phyloP scores from a whole-genome alignment of 2,888 invertebrate species.

The Dromius quadrimaculatus region DNA sequence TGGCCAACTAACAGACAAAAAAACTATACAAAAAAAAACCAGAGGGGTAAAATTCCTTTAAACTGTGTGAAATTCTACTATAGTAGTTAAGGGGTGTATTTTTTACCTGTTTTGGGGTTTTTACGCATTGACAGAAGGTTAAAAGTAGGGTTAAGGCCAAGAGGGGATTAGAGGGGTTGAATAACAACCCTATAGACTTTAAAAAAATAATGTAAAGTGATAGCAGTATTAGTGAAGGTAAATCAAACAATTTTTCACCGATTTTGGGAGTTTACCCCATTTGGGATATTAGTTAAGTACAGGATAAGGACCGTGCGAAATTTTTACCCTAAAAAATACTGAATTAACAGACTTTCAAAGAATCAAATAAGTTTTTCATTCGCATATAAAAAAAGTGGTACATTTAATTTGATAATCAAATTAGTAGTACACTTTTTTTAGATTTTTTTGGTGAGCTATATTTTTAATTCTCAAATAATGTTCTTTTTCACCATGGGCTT shows the following conservation, averaged over 20 bases:
- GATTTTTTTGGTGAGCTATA: no score
- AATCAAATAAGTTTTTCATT: no score
- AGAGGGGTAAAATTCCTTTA: constrained; percentile 40
- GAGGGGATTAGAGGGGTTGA: constrained; percentile 40
- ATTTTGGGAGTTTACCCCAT: constrained; percentile 53
- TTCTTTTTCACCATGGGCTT: no score
- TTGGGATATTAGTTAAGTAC: constrained; percentile 10
- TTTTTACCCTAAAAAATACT: no score
- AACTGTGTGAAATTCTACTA: constrained; percentile 49
- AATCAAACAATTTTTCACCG: constrained; percentile 60
- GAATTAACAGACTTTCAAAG: no score
- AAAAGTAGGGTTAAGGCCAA: constrained; percentile 46
- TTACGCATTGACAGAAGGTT: constrained; percentile 15
- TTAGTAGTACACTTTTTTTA: no score
- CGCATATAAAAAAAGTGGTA: no score
- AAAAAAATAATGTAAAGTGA: constrained; percentile 50
- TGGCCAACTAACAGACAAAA: background rate
- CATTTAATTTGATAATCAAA: no score
- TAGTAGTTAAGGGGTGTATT: constrained; percentile 19
- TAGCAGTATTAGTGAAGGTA: constrained; percentile 55
- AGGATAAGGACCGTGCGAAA: constrained; percentile 46
- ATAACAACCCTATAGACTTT: constrained; percentile 35
- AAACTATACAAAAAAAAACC: constrained; percentile 28
- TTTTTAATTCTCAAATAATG: no score
- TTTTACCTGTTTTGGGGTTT: constrained; percentile 50